phyloP scores from a whole-genome alignment of 2,113 vertebrate species.

The Triplophysa dalaica region DNA sequence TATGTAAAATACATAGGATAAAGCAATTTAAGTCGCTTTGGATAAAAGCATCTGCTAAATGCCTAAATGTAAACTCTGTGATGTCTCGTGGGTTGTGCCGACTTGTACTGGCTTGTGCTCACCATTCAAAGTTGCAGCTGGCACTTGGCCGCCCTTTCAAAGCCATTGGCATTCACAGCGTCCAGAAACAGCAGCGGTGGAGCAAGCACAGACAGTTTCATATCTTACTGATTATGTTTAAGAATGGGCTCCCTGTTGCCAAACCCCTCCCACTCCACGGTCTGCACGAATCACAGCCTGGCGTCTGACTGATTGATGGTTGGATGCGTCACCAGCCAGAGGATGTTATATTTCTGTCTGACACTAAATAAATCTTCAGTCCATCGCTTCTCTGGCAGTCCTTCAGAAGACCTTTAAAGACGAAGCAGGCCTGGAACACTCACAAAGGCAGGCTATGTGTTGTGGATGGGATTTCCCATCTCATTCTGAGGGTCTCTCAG shows the following conservation, averaged over 20 bases:
- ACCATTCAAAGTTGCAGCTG: slow-evolving; percentile 38
- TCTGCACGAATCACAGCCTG: slow-evolving; percentile 30
- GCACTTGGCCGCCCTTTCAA: slow-evolving; percentile 13
- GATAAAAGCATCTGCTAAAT: too few relatives aligned
- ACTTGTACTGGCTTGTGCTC: slow-evolving; percentile 20
- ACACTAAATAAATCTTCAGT: slow-evolving; percentile 44
- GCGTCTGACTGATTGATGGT: slow-evolving; percentile 42
- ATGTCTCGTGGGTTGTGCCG: background rate
- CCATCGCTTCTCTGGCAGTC: slow-evolving; percentile 40
- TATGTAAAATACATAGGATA: too few relatives aligned
- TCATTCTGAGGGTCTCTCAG: background rate
- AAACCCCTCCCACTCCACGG: slow-evolving; percentile 10
- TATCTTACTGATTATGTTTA: slow-evolving; percentile 34
- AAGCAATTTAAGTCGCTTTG: too few relatives aligned
- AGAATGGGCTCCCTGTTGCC: slow-evolving; percentile 32
- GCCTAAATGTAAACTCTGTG: too few relatives aligned
- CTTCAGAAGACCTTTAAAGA: slow-evolving; percentile 46
- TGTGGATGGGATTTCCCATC: slow-evolving; percentile 38
- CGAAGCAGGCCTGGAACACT: slow-evolving; percentile 22
- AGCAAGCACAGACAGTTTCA: background rate
- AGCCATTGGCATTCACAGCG: slow-evolving; percentile 5
- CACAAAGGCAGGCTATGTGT: slow-evolving; percentile 41
- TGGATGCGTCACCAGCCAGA: slow-evolving; percentile 28
- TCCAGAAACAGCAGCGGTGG: slow-evolving; percentile 13
- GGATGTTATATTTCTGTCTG: slow-evolving; percentile 44